Percentiles rank a stretch among this genome's conserved stretches.
phyloP scores from a whole-genome alignment of 2,797 vertebrate genomes.

The Sebastes trivittatus region DNA sequence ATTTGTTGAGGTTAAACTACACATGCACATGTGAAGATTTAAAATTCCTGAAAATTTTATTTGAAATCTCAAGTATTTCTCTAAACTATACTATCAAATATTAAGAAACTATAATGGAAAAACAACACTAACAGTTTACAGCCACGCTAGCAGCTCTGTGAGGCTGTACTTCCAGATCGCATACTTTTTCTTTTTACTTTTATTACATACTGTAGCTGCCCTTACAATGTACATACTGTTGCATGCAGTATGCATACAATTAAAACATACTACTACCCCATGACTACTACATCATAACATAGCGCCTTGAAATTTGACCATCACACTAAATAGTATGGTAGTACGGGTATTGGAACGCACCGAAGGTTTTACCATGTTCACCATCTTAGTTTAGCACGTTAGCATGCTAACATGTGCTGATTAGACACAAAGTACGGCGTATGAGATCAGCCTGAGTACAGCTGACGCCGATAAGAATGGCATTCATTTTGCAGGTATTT shows the following conservation, averaged over 20 bases:
- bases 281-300: too few relatives aligned
- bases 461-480: not conserved
- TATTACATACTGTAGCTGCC: too few relatives aligned
- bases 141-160: not conserved
- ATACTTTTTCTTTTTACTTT: too few relatives aligned
- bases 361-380: not conserved
- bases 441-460: too few relatives aligned
- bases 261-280: rapidly evolving
- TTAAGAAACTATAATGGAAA: too few relatives aligned
- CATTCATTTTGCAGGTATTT: not conserved
- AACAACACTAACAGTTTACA: too few relatives aligned
- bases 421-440: too few relatives aligned
- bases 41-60: not conserved
- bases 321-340: too few relatives aligned
- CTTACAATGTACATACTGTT: too few relatives aligned
- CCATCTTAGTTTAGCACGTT: not conserved
- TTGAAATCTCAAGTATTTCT: not conserved
- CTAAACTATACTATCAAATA: not conserved
- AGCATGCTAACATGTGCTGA: not conserved
- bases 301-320: too few relatives aligned
- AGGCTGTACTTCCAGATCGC: not conserved
- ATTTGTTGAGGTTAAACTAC: not conserved
- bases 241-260: too few relatives aligned
- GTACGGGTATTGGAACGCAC: too few relatives aligned
- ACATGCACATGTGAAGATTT: not conserved